These are phyloP conservation scores for Nemurella pictetii DNA, from an alignment of 2,888 invertebrate species.

Conservation along the genomic window DNA sequence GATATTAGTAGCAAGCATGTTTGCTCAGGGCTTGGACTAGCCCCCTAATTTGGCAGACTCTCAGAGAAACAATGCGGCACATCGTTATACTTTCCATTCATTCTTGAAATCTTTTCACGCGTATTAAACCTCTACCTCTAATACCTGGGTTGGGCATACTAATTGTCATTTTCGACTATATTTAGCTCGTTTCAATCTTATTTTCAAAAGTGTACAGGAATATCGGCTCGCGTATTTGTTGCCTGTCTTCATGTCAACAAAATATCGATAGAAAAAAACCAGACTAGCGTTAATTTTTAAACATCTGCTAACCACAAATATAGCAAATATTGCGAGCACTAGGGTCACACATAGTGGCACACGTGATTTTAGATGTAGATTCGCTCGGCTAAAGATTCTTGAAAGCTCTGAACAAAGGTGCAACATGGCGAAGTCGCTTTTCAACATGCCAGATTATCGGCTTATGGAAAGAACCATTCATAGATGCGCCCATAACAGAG, in stretches of 20 bases:
- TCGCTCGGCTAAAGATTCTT: slow-evolving; percentile 11
- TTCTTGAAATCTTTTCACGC: slow-evolving; percentile 10
- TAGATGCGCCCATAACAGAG: background rate
- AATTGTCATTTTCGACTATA: background rate
- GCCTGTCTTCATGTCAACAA: background rate
- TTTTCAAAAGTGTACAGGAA: background rate
- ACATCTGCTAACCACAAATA: slow-evolving; percentile 19
- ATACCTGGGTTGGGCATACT: slow-evolving; percentile 2
- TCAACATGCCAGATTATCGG: slow-evolving; percentile 37
- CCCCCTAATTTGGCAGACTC: background rate
- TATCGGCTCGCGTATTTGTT: background rate
- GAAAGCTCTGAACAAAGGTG: slow-evolving; percentile 24
- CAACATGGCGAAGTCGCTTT: slow-evolving; percentile 38
- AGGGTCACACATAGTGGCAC: background rate
- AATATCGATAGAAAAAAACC: background rate
- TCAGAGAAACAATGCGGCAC: background rate
- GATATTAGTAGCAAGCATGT: background rate
- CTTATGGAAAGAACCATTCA: slow-evolving; percentile 24
- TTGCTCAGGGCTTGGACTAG: background rate
- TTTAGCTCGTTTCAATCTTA: background rate
- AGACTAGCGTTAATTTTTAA: background rate
- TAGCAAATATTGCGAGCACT: background rate
- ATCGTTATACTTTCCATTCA: background rate
- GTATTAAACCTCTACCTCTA: background rate
- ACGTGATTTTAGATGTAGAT: slow-evolving; percentile 24